Conservation (phyloP, 2,113 vertebrate genomes). For the Aphelocoma coerulescens region DNA sequence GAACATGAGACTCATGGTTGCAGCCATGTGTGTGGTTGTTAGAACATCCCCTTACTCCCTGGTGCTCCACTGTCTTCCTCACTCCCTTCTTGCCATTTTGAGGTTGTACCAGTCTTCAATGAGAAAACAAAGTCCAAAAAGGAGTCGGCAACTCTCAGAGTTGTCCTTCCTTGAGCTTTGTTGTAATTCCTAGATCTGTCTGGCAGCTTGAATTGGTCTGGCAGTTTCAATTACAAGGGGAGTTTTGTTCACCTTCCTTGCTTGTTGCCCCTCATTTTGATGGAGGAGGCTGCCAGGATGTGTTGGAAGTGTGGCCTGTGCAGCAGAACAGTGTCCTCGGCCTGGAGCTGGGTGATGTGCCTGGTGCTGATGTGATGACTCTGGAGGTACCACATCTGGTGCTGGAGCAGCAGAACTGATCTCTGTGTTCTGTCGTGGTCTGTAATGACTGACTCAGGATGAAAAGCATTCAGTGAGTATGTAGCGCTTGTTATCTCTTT, state of each 20-base stretch:
- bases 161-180: not conserved
- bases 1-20: not conserved
- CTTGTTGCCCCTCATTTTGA: not conserved
- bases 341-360: not conserved
- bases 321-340: not conserved
- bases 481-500: not conserved
- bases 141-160: not conserved
- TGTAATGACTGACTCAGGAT: not conserved
- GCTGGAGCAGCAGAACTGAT: not conserved
- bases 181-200: not conserved
- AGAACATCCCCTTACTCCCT: not conserved
- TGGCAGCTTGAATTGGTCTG: not conserved
- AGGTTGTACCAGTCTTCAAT: not conserved
- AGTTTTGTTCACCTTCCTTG: not conserved
- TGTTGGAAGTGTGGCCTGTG: not conserved
- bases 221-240: not conserved
- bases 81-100: not conserved
- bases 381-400: fast-evolving
- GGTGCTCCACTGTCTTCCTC: not conserved
- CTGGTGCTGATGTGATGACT: not conserved
- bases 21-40: not conserved
- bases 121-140: not conserved
- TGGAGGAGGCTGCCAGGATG: not conserved
- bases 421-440: not conserved
- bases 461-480: not conserved